A percentile compares a stretch with the other conserved stretches of the same genome.
Evolutionary conservation across 2,113 vertebrate species (phyloP).

Genomic region (Scalopus aquaticus): DNA sequence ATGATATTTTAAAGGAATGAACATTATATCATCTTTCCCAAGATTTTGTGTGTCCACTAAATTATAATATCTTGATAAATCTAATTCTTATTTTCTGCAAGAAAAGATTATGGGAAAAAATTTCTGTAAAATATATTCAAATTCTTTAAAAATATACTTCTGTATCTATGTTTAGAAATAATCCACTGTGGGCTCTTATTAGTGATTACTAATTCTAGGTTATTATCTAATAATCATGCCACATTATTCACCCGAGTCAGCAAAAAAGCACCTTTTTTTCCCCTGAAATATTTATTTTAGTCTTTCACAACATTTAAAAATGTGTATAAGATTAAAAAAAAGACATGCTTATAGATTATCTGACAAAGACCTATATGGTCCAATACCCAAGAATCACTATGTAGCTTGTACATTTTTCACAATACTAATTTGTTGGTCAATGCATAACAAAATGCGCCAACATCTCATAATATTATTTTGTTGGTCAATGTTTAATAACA

Average conservation of each 20-base stretch:
- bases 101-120: neutral
- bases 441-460: slow-evolving; percentile 54
- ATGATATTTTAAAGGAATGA: neutral
- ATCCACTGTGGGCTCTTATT: neutral
- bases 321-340: slow-evolving; percentile 70
- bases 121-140: neutral
- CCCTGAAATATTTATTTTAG: slow-evolving; percentile 66
- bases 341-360: slow-evolving; percentile 74
- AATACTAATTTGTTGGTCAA: slow-evolving; percentile 77
- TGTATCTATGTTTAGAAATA: neutral
- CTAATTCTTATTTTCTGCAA: slow-evolving; percentile 27
- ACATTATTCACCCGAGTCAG: neutral
- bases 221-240: neutral
- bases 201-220: neutral
- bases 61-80: slow-evolving; percentile 21
- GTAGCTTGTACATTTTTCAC: slow-evolving; percentile 73
- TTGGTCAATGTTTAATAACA: slow-evolving; percentile 74
- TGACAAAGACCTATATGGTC: slow-evolving; percentile 49
- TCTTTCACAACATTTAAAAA: slow-evolving; percentile 78
- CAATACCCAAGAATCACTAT: slow-evolving; percentile 51
- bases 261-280: neutral
- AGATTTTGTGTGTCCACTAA: neutral
- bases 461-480: slow-evolving; percentile 72
- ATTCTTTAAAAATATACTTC: neutral
- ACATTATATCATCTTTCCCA: neutral